Base-by-base conservation (phyloP, 2,888 invertebrate genomes). In the Mythimna pallens region DNA sequence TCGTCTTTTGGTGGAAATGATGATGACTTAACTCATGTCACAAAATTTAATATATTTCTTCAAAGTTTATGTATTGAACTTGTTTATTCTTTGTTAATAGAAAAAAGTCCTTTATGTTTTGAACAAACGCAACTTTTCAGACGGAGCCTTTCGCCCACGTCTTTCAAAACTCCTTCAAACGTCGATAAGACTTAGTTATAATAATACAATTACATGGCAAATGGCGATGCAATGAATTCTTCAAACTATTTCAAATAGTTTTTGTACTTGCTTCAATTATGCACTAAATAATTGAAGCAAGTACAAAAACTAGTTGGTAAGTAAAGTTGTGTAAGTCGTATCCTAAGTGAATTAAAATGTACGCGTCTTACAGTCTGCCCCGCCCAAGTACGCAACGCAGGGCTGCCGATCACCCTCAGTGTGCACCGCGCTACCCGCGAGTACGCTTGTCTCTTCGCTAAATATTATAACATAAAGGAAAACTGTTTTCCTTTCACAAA, bases 301-400 rank as follows among this genome's bases (percentile, higher is more conserved):
- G 47, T 36, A 76, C 14, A 52, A 65, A 50, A 81, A 64, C 59
- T 68, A 68, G 43, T 61, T 71, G 22, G 14, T 47, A 68, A 73
- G 34, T 59, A 57, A 69, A 82, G 58, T 61, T 80, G 76, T 83
- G 73, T 70, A 84, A 84, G 82, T 86, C 73, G 77, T 58, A 62
- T 59, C 57, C 83, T 94, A 95, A 94, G 88, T 92, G 89, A 92
- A 95, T 95, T 95, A 94, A 88, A 89, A 85, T 85, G 83, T 85
- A 84, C 87, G 84, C 64, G 83, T 72, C 82, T 83, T 81, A 83
- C 71, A 70, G 76, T 72, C 80, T 77, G 88, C 90, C 90, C 91
- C 90, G 89, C 92, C 90, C 91, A 79, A 81, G 80, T 73, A 76
- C 83, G 86, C 80, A 85, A 72, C 83, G 83, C 80, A 85, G 85